Base-by-base conservation (phyloP, 2,797 vertebrate species). In the Cephalopachus bancanus region DNA sequence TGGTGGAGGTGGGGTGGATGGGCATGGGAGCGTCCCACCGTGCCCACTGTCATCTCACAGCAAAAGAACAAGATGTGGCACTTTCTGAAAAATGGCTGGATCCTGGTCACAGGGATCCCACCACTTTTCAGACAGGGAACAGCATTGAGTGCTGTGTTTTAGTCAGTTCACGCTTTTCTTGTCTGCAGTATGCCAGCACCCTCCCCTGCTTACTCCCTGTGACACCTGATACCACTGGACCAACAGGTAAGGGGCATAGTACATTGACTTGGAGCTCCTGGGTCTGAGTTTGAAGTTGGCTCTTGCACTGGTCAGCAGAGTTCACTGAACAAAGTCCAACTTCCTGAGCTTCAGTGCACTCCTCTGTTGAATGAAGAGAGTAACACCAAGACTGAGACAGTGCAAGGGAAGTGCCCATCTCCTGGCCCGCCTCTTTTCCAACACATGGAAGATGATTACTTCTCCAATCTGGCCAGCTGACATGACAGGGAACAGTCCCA, bases 361-460 rank as follows among this genome's bases (percentile, higher is more conserved):
- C 24, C 55, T 75, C n/a, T 26, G 49, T 30, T 17, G 11, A 71
- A 12, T 26, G 12, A 67, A 7, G 53, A 37, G 64, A 74, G 20
- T 53, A 28, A 44, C 10, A 30, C 30, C 33, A 51, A 14, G 16
- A 22, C 1, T 3, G 64, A 62, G 33, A 60, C 11, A 24, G 19
- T n/a, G 19, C 7, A 4, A 9, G 33, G 67, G 6, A 72, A 44
- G 19, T 24, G 7, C 44, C 17, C 7, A 17, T 28, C 17, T 11
- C 26, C 10, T 12, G 26, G n/a, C 17, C 30, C 19, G 28, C 10
- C 51, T 93, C 67, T 51, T 51, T 7, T 12, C 9, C 20, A 28
- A 12, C 26, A 75, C 17, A 26, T 0, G 19, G 1, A 1, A 14
- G n/a, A 9, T 33, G 16, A 4, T n/a, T 37, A 6, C 16, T 4